Evolutionary conservation across 2,888 invertebrate genomes (phyloP), one percentile per base, ranked within the genome.

Genomic region (Deilephila elpenor): DNA sequence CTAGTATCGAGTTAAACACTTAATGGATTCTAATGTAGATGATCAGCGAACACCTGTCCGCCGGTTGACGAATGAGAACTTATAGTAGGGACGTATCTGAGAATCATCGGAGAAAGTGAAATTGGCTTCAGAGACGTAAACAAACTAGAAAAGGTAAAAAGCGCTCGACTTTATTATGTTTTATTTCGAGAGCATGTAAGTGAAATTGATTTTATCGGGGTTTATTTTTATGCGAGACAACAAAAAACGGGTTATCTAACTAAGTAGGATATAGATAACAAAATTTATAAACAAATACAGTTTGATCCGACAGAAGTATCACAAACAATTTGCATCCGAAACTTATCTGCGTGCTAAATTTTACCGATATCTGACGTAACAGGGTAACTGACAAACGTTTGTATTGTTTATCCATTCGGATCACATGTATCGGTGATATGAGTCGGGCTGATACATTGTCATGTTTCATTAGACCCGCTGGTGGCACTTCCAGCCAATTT

Each of bases 91-190:
- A 88, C 82, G 84, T 89, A 87, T 89, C 88, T 82, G 83, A 83
- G 83, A 82, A 84, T 85, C 91, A 92, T 90, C 90, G 87, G 93
- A 90, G 94, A 93, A 93, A 93, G 93, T 93, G 86, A 91, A 89
- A 85, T 83, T 78, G 75, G 67, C 82, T 78, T 79, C 74, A 80
- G 75, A 78, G 82, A 82, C 74, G 72, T 74, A 78, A 17, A 76
- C 64, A 61, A 14, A 73, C 81, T 85, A 75, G 87, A 87, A 78
- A 37, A 78, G 79, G 76, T 76, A 79, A 74, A 62, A 64, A 75
- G 62, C 73, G 74, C 73, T 71, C 75, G 67, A 73, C 5, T 73
- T 53, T 32, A 51, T 19, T 59, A 34, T 17, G 34, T 17, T 71
- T 34, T 71, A 37, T 61, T 37, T 53, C 51, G 53, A 20, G 1